Evolutionary conservation across 2,888 invertebrate genomes (phyloP), one percentile per base, ranked within the genome.

Genomic region (Euclidia mi): DNA sequence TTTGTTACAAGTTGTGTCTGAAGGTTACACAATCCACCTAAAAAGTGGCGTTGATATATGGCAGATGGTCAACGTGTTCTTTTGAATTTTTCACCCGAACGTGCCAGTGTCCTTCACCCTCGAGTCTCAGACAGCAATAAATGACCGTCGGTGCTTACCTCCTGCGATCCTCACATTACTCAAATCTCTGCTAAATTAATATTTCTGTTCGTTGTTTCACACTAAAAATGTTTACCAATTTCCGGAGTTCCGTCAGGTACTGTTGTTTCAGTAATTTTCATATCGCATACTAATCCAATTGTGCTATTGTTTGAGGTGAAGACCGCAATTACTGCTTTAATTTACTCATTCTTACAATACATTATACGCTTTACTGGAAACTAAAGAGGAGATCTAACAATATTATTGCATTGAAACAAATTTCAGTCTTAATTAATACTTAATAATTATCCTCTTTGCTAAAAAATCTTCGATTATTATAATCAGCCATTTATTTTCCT

Each of bases 121-220:
- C 38, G 35, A 40, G 29, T 38, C 48, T 44, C 15, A 29, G 69
- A 68, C 64, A 63, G 46, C 65, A 57, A 65, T 69, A 64, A 65
- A 57, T 68, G 63, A 49, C 57, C 40, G 35, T 18, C 34, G 9
- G 35, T 37, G 45, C 41, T 38, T 43, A 28, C 14, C 35, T 12
- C 31, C 32, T 42, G 40, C 12, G 35, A 35, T 34, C 38, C 20
- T 34, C 4, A 3, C 17, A 18, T 47, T 48, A 43, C n/a, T 42
- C 15, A 40, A 44, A 57, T 52, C 12, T 17, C 64, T 35, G 44
- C 40, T 53, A 55, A 46, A 65, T 65, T 64, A 64, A 50, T 64
- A 42, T 34, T 47, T 40, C 14, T 20, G 35, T 38, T 28, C 11
- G 37, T 45, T 48, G 28, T 55, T 64, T 46, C 25, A 45, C 11